phyloP scores from a whole-genome alignment of 2,113 vertebrate genomes.

The Gnathonemus longibarbis region DNA sequence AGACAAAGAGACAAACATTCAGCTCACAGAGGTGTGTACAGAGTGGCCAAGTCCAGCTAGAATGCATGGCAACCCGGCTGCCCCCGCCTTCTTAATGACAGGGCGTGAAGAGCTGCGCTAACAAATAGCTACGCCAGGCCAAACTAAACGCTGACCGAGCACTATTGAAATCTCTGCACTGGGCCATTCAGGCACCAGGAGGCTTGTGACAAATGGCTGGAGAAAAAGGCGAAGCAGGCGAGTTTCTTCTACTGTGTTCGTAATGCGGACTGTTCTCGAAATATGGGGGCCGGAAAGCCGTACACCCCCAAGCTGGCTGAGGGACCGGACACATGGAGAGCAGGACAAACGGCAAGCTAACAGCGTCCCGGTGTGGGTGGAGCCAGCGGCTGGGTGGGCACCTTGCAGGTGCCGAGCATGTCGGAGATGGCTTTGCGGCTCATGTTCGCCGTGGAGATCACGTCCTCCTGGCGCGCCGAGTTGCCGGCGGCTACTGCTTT shows the following conservation, averaged over 20 bases:
- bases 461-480: constrained; percentile 90
- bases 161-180: not conserved
- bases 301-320: not conserved
- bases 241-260: not conserved
- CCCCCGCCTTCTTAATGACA: not conserved
- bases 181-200: not conserved
- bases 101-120: not conserved
- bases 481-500: constrained; percentile 98
- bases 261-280: not conserved
- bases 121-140: not conserved
- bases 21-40: not conserved
- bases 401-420: constrained; percentile 87
- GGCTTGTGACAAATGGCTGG: not conserved
- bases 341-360: not conserved
- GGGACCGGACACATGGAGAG: not conserved
- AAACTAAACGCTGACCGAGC: not conserved
- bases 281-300: not conserved
- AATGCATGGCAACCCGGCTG: not conserved
- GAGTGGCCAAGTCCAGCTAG: not conserved
- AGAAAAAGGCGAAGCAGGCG: not conserved
- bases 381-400: constrained; percentile 30
- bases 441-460: constrained; percentile 93
- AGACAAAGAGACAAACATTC: not conserved
- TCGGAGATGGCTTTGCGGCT: constrained; percentile 93
- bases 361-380: constrained; percentile 29